phyloP scores from a whole-genome alignment of 2,113 vertebrate genomes.

The Rana temporaria region DNA sequence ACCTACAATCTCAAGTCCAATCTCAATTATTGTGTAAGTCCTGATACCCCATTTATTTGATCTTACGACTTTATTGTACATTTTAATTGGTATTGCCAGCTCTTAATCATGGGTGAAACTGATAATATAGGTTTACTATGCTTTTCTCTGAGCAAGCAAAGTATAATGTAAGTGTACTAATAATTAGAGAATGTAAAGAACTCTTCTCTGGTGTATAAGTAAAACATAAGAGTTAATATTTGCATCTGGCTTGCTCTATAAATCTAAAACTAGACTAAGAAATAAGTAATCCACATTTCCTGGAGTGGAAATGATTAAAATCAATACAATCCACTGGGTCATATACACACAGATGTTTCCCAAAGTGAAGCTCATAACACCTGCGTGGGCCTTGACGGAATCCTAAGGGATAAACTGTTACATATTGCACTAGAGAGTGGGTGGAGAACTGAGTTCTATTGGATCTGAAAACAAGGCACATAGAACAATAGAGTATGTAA shows the following conservation, averaged over 20 bases:
- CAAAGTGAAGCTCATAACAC: slow-evolving; percentile 23
- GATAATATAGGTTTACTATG: too few species aligned
- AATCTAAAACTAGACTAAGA: neutral
- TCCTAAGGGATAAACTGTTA: slow-evolving; percentile 5
- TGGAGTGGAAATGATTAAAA: slow-evolving; percentile 42
- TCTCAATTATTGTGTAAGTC: too few species aligned
- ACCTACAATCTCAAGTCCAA: too few species aligned
- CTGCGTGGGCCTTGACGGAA: slow-evolving; percentile 16
- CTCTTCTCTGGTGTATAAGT: too few species aligned
- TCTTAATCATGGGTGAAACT: too few species aligned
- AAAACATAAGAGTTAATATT: neutral
- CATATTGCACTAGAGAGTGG: slow-evolving; percentile 6
- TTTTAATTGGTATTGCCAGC: too few species aligned
- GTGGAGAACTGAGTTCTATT: neutral
- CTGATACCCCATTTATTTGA: too few species aligned
- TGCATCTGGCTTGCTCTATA: slow-evolving; percentile 21
- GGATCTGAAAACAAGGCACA: neutral
- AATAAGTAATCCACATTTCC: slow-evolving; percentile 17
- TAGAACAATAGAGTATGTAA: slow-evolving; percentile 20
- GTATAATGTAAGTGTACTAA: too few species aligned
- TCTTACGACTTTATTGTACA: too few species aligned
- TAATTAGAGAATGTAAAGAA: too few species aligned
- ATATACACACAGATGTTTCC: slow-evolving; percentile 36
- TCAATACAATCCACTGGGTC: slow-evolving; percentile 29
- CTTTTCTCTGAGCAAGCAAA: too few species aligned